Evolutionary conservation across 2,797 vertebrate species (phyloP).

Genomic region (Schizopygopsis pylzovi): DNA sequence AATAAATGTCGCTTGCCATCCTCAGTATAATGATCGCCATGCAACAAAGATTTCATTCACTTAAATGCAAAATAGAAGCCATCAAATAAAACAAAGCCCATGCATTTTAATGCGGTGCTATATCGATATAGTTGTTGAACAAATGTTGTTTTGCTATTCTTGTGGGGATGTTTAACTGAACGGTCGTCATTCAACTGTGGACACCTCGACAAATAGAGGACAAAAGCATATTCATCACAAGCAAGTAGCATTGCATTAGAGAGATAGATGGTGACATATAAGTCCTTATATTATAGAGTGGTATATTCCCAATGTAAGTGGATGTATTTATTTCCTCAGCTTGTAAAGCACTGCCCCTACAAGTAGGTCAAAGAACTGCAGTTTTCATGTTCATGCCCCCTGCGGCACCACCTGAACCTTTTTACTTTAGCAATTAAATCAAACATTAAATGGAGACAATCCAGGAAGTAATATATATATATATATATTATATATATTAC

Average conservation of each 20-base stretch:
- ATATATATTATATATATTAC: too few relatives aligned
- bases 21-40: neutral
- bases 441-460: too few relatives aligned
- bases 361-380: too few relatives aligned
- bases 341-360: neutral
- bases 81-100: neutral
- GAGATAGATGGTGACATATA: neutral
- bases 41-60: neutral
- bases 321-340: neutral
- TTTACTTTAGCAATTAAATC: neutral
- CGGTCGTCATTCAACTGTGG: neutral
- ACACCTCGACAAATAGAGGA: neutral
- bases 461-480: too few relatives aligned
- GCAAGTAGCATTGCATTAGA: neutral
- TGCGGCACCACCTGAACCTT: neutral
- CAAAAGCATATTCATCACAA: conserved; percentile 16
- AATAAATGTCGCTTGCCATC: neutral
- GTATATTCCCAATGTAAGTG: neutral
- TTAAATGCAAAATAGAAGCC: conserved; percentile 11
- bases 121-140: neutral
- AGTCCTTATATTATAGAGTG: neutral
- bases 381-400: neutral
- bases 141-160: neutral
- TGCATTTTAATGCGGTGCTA: neutral
- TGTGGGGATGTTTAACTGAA: neutral